Base-by-base conservation (phyloP, 2,888 invertebrate genomes). In the Allolobophora icterica region DNA sequence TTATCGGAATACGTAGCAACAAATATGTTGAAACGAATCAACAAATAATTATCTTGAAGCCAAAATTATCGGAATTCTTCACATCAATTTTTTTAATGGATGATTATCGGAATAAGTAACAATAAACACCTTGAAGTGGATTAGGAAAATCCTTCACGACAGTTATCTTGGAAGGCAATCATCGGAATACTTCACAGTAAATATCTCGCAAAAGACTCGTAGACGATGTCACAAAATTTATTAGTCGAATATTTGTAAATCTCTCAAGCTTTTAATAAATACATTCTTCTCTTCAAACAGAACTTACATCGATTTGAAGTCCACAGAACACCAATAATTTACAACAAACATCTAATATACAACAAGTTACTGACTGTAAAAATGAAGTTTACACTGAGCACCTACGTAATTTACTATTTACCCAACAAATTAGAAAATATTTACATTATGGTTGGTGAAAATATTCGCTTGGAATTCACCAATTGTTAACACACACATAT, bases 381-480 rank as follows among this genome's bases (percentile, higher is more conserved):
- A 71, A n/a, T 71, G 71, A 71, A 71, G 71, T 71, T 71, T 71
- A 71, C 71, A n/a, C 71, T 71, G 71, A 71, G 71, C 58, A 8
- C 71, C 71, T 71, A 71, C 30, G 6, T 71, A 71, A n/a, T 8
- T n/a, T 30, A 71, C 71, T 71, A 71, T 71, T 71, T 71, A 71
- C 71, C 71, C 71, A 71, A 71, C 17, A 71, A 71, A 71, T 71
- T 71, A 71, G 71, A 71, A 71, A 71, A 71, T 71, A 71, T 71
- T 71, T 71, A 71, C 71, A 71, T n/a, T 24, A 1, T 52, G 24
- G 24, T 8, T 24, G 21, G 2, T 1, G 17, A 17, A 17, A 8
- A 40, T 40, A 42, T 24, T 21, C 6, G 52, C 15, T 21, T 52
- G 4, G 21, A 24, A 71, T n/a, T 71, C 71, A 71, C n/a, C 71